A percentile compares a stretch with the other conserved stretches of the same genome.
phyloP scores from a whole-genome alignment of 1,140 invertebrate genomes.

The Arion vulgaris region DNA sequence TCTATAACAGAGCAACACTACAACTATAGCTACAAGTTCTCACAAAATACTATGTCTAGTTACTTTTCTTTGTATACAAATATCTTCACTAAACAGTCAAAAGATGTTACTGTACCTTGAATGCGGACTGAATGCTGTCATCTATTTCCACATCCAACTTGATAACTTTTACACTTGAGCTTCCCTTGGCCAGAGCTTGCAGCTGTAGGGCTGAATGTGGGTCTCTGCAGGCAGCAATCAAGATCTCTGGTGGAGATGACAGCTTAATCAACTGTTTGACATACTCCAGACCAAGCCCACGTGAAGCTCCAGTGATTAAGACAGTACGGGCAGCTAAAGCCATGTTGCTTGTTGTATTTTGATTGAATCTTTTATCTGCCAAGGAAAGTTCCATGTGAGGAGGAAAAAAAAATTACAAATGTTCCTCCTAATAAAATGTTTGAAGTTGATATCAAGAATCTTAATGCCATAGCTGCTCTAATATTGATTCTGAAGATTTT shows the following conservation, averaged over 20 bases:
- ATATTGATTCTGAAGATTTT: background rate
- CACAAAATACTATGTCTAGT: too few species aligned
- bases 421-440: background rate
- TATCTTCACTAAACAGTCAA: background rate
- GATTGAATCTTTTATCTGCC: background rate
- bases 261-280: slow-evolving; percentile 79
- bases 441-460: background rate
- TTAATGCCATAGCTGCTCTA: background rate
- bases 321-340: slow-evolving; percentile 63
- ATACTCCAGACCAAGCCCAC: slow-evolving; percentile 88
- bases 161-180: background rate
- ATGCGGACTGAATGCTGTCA: slow-evolving; percentile 32
- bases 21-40: too few species aligned
- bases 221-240: slow-evolving; percentile 84
- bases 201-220: slow-evolving; percentile 77
- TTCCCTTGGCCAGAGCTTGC: slow-evolving; percentile 16
- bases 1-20: too few species aligned
- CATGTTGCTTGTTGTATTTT: background rate
- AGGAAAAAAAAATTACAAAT: background rate
- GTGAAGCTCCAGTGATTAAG: slow-evolving; percentile 89
- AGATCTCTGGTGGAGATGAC: slow-evolving; percentile 48
- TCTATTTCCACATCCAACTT: slow-evolving; percentile 43
- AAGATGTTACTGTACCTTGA: slow-evolving; percentile 3
- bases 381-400: background rate
- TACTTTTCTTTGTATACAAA: too few species aligned